Evolutionary conservation across 2,888 invertebrate species (phyloP), one percentile per base, ranked within the genome.

Genomic region (Seira sanloemensis): DNA sequence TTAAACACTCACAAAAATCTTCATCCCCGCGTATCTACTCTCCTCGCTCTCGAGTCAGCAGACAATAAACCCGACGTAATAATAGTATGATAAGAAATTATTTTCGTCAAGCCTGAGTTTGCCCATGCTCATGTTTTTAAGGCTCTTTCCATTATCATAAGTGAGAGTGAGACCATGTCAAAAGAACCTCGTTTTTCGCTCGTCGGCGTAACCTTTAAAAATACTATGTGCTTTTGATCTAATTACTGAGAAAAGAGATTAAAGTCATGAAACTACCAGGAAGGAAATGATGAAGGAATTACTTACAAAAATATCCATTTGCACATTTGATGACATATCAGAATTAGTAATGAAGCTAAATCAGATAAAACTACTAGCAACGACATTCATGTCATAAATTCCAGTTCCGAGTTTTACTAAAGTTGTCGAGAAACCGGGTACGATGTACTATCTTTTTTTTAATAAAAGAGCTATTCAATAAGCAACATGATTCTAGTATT

Each of bases 161-260:
- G 27, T 69, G 27, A 37, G 16, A 16, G n/a, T n/a, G n/a, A n/a
- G n/a, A n/a, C n/a, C n/a, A n/a, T n/a, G n/a, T n/a, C n/a, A n/a
- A n/a, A n/a, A n/a, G n/a, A n/a, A n/a, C n/a, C n/a, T n/a, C n/a
- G n/a, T n/a, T n/a, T 27, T 9, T 9, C 7, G 12, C 18, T 37
- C 7, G 69, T 12, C 69, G 26, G 27, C 65, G 9, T 12, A 65
- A 21, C 65, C 23, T 19, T 68, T 50, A 69, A 37, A 19, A 37
- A 46, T 69, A 18, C 50, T 71, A 71, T 74, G 27, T 26, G 54
- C 77, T 71, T 46, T 76, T 81, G 75, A 81, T 81, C 46, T 71
- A 75, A 81, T 81, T 81, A 81, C 71, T 62, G 54, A 72, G n/a
- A n/a, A 24, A 74, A n/a, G n/a, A 80, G 75, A 80, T 75, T 80